Conservation (phyloP, 1,140 invertebrate genomes). For the Stegodyphus dumicola region DNA sequence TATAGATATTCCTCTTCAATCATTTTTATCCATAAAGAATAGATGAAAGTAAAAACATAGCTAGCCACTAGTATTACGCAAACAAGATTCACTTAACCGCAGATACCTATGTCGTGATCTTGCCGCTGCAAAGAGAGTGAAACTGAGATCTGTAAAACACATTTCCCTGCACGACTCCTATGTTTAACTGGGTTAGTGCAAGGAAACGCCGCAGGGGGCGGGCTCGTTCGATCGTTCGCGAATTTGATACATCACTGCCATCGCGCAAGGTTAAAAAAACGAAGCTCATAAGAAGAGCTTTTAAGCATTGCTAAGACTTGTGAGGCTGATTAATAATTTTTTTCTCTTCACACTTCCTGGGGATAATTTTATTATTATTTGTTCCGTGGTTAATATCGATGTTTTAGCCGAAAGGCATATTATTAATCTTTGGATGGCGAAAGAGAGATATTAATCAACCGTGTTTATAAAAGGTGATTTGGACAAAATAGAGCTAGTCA, state of each 20-base stretch:
- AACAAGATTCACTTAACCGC: too few species aligned
- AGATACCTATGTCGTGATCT: neutral
- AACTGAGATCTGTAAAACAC: constrained; percentile 25
- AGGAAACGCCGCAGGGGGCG: constrained; percentile 14
- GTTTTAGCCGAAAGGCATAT: neutral
- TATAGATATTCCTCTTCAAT: too few species aligned
- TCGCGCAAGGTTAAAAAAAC: constrained; percentile 9
- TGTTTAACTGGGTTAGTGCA: constrained; percentile 30
- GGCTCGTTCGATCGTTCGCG: neutral
- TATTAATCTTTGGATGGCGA: constrained; percentile 40
- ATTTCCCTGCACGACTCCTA: constrained; percentile 11
- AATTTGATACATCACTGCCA: neutral
- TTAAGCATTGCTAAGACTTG: neutral
- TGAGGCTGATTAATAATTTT: constrained; percentile 39
- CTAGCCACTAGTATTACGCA: too few species aligned
- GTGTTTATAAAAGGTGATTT: constrained; percentile 48
- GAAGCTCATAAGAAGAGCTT: neutral
- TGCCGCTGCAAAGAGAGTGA: neutral
- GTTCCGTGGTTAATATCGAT: constrained; percentile 22
- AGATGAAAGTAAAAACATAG: too few species aligned
- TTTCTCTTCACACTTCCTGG: neutral
- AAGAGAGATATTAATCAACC: constrained; percentile 36
- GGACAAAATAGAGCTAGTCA: constrained; percentile 28
- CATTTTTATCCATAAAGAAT: too few species aligned
- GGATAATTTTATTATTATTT: constrained; percentile 4